A percentile compares a stretch with the other conserved stretches of the same genome.
Conservation (phyloP, 23 tunicate species). For the Diplosoma virens region DNA sequence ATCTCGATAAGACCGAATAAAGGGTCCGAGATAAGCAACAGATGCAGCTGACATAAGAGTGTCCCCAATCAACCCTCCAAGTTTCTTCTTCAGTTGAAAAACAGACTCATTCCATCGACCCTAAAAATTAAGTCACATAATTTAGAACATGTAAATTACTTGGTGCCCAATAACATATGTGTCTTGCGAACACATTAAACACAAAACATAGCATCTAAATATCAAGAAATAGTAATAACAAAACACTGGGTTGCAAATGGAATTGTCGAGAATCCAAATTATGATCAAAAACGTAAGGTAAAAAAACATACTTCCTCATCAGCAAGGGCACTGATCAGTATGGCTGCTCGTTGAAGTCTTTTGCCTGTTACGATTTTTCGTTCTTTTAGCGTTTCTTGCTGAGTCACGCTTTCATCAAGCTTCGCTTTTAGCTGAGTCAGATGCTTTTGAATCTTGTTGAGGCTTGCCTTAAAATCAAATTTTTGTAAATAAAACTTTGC, state of each 20-base stretch:
- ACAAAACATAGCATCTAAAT: neutral
- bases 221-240: neutral
- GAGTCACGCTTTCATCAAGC: constrained; percentile 68
- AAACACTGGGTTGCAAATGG: neutral
- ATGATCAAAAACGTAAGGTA: neutral
- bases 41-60: constrained; percentile 80
- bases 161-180: too few species aligned
- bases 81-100: constrained; percentile 40
- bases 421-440: constrained; percentile 54
- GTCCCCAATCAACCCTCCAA: constrained; percentile 79
- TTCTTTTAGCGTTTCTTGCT: constrained; percentile 69
- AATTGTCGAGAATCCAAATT: neutral
- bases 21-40: constrained; percentile 87
- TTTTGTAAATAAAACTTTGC: too few species aligned
- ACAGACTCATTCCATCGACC: constrained; percentile 85
- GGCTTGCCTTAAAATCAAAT: constrained; percentile 67
- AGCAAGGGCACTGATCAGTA: constrained; percentile 68
- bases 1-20: constrained; percentile 72
- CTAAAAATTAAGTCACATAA: too few species aligned
- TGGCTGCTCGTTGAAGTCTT: constrained; percentile 67
- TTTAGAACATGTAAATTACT: too few species aligned
- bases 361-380: constrained; percentile 62
- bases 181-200: neutral
- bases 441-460: constrained; percentile 62
- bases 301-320: constrained; percentile 76